Conservation (phyloP, 2,113 vertebrate genomes). For the Rhabdornis inornatus region DNA sequence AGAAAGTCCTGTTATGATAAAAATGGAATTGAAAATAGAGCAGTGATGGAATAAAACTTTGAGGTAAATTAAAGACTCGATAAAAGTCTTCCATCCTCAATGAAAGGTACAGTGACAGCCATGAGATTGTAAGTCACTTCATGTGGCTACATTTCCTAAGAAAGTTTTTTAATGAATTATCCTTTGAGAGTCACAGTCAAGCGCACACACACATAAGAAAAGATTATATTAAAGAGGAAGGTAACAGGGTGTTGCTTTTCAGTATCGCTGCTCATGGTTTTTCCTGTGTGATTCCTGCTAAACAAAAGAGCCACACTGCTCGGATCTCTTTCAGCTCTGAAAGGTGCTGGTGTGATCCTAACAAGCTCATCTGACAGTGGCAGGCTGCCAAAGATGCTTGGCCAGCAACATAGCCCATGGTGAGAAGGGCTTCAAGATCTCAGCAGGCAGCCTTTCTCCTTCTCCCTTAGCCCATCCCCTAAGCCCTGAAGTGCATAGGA, state of each 20-base stretch:
- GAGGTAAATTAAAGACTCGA: conserved; percentile 23
- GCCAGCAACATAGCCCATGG: not conserved
- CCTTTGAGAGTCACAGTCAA: conserved; percentile 20
- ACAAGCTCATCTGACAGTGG: not conserved
- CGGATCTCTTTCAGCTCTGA: not conserved
- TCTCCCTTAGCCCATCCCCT: not conserved
- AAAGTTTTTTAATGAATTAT: conserved; percentile 6
- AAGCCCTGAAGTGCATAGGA: not conserved
- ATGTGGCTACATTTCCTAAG: not conserved
- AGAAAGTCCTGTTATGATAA: conserved; percentile 24
- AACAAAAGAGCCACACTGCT: not conserved
- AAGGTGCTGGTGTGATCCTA: not conserved
- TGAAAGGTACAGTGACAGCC: not conserved
- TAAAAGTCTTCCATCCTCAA: conserved; percentile 3
- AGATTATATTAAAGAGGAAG: not conserved
- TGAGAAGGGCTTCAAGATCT: not conserved
- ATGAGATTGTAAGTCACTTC: not conserved
- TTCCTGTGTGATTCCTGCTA: not conserved
- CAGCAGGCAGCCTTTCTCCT: not conserved
- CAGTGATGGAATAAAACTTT: conserved; percentile 26
- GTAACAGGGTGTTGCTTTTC: not conserved
- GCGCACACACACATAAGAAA: not conserved
- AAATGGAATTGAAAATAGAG: conserved; percentile 30
- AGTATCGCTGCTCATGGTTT: not conserved
- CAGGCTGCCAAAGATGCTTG: not conserved